Conservation (phyloP, 2,113 vertebrate species). For the Eudyptes chrysolophus region DNA sequence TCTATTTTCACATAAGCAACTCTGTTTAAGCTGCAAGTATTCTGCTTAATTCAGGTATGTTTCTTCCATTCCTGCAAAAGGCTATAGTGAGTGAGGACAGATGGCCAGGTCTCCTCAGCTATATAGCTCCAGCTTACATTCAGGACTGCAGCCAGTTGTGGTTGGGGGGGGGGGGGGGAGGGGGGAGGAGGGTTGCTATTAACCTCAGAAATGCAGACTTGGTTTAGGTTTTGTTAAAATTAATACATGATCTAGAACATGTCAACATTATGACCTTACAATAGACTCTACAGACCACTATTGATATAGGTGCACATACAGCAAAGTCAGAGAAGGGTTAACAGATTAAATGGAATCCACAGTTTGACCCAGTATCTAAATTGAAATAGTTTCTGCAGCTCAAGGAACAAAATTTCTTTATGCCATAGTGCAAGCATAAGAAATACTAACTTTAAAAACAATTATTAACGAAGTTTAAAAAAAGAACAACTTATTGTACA, state of each 20-base stretch:
- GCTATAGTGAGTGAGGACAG: not conserved
- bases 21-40: not conserved
- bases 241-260: not conserved
- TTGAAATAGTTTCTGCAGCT: not conserved
- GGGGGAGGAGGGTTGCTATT: not conserved
- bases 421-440: rapidly evolving
- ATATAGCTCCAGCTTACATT: not conserved
- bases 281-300: not conserved
- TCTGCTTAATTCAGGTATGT: not conserved
- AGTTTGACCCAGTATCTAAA: not conserved
- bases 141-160: not conserved
- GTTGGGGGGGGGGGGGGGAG: too few relatives aligned
- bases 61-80: not conserved
- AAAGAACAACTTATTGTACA: not conserved
- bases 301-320: rapidly evolving
- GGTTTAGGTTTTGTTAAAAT: not conserved
- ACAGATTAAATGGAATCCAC: not conserved
- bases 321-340: not conserved
- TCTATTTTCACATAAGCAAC: not conserved
- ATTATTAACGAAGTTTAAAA: not conserved
- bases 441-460: not conserved
- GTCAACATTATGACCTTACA: not conserved
- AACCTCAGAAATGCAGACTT: not conserved
- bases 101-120: not conserved
- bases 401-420: not conserved